Base-by-base conservation (phyloP, 2,888 invertebrate genomes). In the Thera obeliscata region DNA sequence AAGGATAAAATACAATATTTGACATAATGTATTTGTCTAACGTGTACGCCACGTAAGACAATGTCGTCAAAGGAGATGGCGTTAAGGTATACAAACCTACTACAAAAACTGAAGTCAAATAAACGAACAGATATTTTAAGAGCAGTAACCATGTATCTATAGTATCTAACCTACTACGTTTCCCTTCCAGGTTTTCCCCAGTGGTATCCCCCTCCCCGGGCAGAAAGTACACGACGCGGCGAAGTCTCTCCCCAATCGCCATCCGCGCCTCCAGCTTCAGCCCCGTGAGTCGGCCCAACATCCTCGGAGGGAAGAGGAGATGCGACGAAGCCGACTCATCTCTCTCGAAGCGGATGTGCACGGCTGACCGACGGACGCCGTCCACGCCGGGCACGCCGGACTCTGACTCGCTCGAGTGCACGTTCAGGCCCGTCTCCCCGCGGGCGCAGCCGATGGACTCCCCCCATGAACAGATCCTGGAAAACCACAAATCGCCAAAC, bases 191-290 rank as follows among this genome's bases (percentile, higher is more conserved):
- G 89, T 94, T 85, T 87, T 94, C 95, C 3, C 85, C 95, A 48
- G 94, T 89, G 73, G 95, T 96, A 50, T 97, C 97, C 7, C 97
- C 97, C 35, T 97, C 97, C 72, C 98, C 98, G 2, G 98, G 98
- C 41, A 94, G 98, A 71, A 97, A 97, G 61, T 97, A 96, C 87
- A 95, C 97, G 71, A 96, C 96, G 59, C 94, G 97, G 78, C 96
- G 97, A 67, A 98, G 98, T 77, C 95, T 98, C 78, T 98, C 98
- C 73, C 98, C 98, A 12, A 98, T 98, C 77, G 96, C 97, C 9
- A 95, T 97, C 89, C 94, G 98, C 64, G 96, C 97, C 12, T 96
- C 96, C 59, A 95, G 95, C 71, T 91, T 97, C 80, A 96, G 96
- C 59, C 96, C 96, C 0, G 95, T 95, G 33, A 90, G 94, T 72